Base-by-base conservation (phyloP, 2,797 vertebrate species). In the Huso huso region DNA sequence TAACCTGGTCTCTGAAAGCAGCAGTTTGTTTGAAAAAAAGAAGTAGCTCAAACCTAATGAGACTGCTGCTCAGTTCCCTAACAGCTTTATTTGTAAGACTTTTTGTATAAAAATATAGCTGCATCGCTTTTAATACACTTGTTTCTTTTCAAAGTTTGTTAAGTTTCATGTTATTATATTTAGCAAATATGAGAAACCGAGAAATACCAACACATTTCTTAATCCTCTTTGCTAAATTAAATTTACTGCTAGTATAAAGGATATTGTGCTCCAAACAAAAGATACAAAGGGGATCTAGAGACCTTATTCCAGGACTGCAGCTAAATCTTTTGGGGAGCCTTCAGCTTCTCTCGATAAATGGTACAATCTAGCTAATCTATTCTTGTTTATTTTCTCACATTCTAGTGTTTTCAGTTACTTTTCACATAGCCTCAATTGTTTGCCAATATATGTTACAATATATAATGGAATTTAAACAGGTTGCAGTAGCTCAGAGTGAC, bases 301-400 rank as follows among this genome's bases (percentile, higher is more conserved):
- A 62, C 68, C 70, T 67, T 70, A 59, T 73, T 77, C 76, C 72
- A 75, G 73, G 83, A 78, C 72, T 67, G 61, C 66, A 68, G 66
- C 63, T 67, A 74, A 86, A 80, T 85, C 82, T 81, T 75, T 79
- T 70, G 76, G 78, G 79, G 81, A 84, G 86, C 76, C 68, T 80
- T 82, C 81, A 84, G 82, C 80, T 77, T 65, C 62, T 63, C 77
- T 85, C 85, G 81, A 88, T 87, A 85, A 88, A 84, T 81, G 79
- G 71, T 76, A 81, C 75, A 84, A 86, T 86, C 83, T 74, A 73
- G 81, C 78, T 85, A 81, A 87, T 88, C 82, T 83, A 78, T 80
- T 85, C 88, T 84, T 75, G 78, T 82, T 79, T 83, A 72, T 65
- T 75, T 68, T 73, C 80, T 84, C 81, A 79, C 74, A 78, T 69